A percentile compares a stretch with the other conserved stretches of the same genome.
Conservation (phyloP, 2,797 vertebrate genomes). For the Cygnus olor region DNA sequence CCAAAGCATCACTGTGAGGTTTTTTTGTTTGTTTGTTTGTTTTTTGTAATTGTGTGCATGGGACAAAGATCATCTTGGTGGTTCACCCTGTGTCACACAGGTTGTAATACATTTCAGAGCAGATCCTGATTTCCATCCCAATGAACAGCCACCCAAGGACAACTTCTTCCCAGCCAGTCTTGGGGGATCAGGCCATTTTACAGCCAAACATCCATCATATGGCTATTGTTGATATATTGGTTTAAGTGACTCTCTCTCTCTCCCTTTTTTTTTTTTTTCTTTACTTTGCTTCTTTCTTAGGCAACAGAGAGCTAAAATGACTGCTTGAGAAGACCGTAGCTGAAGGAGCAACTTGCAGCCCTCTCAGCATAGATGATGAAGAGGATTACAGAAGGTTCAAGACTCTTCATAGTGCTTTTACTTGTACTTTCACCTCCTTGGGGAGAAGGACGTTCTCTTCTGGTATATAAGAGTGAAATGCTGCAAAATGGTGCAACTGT, state of each 20-base stretch:
- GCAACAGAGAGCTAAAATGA: background rate
- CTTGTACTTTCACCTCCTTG: background rate
- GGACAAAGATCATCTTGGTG: background rate
- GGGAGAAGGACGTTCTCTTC: background rate
- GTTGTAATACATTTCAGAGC: background rate
- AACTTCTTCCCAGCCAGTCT: background rate
- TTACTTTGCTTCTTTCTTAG: background rate
- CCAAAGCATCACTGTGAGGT: background rate
- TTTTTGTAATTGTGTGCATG: background rate
- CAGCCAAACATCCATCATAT: background rate
- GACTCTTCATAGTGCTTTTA: background rate
- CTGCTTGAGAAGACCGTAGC: background rate
- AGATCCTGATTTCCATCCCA: background rate
- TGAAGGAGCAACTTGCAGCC: background rate
- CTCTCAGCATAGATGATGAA: background rate
- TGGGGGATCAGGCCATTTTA: background rate
- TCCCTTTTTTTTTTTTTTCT: background rate
- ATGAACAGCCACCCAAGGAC: background rate
- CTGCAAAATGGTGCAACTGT: background rate
- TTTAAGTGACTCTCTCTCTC: background rate
- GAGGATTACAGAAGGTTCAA: background rate
- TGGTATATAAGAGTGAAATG: background rate
- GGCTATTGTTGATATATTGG: background rate
- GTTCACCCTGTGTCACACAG: background rate
- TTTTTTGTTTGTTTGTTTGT: background rate